Evolutionary conservation across 1,140 invertebrate genomes (phyloP).

Genomic region (Tetranychus urticae): DNA sequence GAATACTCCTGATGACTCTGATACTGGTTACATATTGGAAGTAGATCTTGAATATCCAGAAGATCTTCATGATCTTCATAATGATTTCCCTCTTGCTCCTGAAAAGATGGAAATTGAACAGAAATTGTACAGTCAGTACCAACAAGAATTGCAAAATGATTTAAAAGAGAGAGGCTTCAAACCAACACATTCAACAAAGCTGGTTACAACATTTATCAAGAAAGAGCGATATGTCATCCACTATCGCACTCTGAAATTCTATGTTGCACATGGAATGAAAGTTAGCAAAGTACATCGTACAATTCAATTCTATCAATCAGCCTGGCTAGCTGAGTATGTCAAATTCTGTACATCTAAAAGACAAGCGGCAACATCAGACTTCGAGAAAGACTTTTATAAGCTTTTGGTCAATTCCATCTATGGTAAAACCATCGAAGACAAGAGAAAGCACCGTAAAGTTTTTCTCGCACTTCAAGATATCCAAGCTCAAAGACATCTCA

Average conservation of each 20-base stretch:
- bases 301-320: conserved; percentile 23
- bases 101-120: no score
- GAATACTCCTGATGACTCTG: no score
- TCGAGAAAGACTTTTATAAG: conserved; percentile 18
- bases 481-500: conserved; percentile 17
- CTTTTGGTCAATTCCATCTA: conserved; percentile 25
- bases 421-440: conserved; percentile 27
- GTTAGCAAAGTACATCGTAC: conserved; percentile 25
- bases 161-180: no score
- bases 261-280: conserved; percentile 21
- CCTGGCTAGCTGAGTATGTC: conserved; percentile 24
- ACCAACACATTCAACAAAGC: no score
- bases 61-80: background rate
- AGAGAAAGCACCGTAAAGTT: conserved; percentile 21
- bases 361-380: conserved; percentile 14
- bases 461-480: conserved; percentile 17
- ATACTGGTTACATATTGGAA: conserved; percentile 1
- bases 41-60: conserved; percentile 5
- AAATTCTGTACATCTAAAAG: conserved; percentile 20
- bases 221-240: no score
- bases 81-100: no score
- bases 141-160: no score
- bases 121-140: no score
- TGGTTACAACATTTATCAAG: no score
- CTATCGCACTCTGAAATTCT: conserved; percentile 17